phyloP scores from a whole-genome alignment of 1,140 invertebrate species.

The Nasonia giraulti region DNA sequence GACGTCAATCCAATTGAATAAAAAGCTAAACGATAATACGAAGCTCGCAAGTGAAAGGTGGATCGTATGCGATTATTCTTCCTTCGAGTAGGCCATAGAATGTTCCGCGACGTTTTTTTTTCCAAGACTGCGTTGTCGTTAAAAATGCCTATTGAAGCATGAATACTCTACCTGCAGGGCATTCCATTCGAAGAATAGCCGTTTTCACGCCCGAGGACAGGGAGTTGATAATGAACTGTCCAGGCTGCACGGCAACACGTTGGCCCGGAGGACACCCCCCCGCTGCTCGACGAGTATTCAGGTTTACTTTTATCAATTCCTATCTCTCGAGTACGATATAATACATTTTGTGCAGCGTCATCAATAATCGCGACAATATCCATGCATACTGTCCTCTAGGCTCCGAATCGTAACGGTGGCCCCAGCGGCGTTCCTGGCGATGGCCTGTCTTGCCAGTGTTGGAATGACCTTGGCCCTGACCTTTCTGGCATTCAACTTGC shows the following conservation, averaged over 20 bases:
- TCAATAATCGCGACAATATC: no score
- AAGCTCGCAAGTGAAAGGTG: no score
- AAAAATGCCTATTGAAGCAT: slow-evolving; percentile 1
- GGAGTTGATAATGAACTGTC: slow-evolving; percentile 82
- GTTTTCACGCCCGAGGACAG: slow-evolving; percentile 82
- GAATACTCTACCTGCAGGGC: slow-evolving; percentile 75
- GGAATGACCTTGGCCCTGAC: slow-evolving; percentile 86
- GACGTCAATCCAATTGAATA: background rate
- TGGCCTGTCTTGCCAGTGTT: slow-evolving; percentile 81
- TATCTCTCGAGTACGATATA: slow-evolving; percentile 9
- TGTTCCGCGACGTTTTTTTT: no score
- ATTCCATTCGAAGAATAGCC: slow-evolving; percentile 80
- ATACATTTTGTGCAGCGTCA: no score
- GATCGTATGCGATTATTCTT: no score
- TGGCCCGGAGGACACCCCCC: slow-evolving; percentile 88
- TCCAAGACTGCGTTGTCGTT: background rate
- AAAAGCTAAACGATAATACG: background rate
- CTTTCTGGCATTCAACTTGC: slow-evolving; percentile 90
- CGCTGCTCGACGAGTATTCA: slow-evolving; percentile 80
- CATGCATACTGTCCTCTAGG: slow-evolving; percentile 72
- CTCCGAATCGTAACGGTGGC: slow-evolving; percentile 83
- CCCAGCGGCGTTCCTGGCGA: slow-evolving; percentile 82
- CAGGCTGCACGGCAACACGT: slow-evolving; percentile 79
- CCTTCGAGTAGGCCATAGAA: no score
- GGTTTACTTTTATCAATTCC: slow-evolving; percentile 55